Conservation (phyloP, 2,888 invertebrate genomes). For the Lithosia quadra region DNA sequence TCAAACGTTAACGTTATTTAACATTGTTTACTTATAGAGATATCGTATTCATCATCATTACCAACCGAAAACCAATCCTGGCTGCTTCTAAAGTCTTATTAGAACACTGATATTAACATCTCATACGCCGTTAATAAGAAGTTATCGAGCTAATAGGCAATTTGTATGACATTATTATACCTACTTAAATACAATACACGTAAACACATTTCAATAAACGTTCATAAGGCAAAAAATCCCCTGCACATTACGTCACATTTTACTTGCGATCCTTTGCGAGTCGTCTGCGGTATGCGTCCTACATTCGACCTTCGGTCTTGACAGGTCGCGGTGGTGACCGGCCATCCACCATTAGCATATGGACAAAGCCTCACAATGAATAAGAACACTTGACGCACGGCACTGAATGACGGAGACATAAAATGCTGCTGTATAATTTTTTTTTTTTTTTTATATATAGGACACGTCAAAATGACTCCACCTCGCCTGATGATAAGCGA, state of each 20-base stretch:
- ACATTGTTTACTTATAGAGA: too few species aligned
- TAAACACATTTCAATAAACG: constrained; percentile 19
- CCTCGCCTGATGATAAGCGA: too few species aligned
- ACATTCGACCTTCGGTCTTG: constrained; percentile 80
- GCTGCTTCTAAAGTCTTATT: too few species aligned
- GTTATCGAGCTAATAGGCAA: background rate
- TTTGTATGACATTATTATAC: background rate
- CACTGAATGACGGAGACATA: constrained; percentile 55
- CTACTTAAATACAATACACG: background rate
- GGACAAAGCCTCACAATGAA: constrained; percentile 81
- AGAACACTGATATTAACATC: too few species aligned
- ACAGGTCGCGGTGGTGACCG: constrained; percentile 79
- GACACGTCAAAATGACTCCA: too few species aligned
- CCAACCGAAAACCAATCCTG: too few species aligned
- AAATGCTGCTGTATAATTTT: constrained; percentile 63
- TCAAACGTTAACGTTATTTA: too few species aligned
- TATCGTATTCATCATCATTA: too few species aligned
- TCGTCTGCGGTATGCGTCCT: constrained; percentile 67
- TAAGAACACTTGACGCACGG: constrained; percentile 80
- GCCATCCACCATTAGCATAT: constrained; percentile 78
- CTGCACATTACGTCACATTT: constrained; percentile 52
- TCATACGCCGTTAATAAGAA: too few species aligned
- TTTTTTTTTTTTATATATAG: too few species aligned
- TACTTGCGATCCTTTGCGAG: constrained; percentile 54
- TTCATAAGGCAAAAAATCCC: constrained; percentile 50